Evolutionary conservation across 2,113 vertebrate species (phyloP).

Genomic region (Oxyura jamaicensis): DNA sequence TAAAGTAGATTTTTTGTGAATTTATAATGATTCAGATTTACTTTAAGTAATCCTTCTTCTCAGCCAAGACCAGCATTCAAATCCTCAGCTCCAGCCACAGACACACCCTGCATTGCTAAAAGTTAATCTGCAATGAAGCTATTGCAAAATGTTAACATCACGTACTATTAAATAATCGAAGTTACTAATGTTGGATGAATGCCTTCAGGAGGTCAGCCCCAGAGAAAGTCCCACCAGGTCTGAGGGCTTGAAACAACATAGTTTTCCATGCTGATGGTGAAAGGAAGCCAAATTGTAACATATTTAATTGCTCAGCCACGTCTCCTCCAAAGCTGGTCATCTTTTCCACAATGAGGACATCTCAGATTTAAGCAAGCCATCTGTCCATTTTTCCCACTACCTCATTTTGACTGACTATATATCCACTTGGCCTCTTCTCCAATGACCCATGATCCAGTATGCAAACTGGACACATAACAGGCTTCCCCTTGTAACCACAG

Average conservation of each 20-base stretch:
- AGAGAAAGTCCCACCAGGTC: conserved; percentile 59
- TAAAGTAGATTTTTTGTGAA: not conserved
- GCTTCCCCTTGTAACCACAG: conserved; percentile 16
- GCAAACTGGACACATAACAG: not conserved
- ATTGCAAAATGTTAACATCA: conserved; percentile 44
- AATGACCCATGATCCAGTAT: not conserved
- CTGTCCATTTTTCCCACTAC: conserved; percentile 64
- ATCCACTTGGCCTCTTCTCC: conserved; percentile 18
- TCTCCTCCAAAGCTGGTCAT: conserved; percentile 59
- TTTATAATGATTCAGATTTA: not conserved
- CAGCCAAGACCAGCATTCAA: not conserved
- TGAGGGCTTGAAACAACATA: conserved; percentile 57
- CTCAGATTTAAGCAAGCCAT: conserved; percentile 51
- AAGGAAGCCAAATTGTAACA: conserved; percentile 57
- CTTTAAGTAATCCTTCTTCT: not conserved
- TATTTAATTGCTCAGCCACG: conserved; percentile 50
- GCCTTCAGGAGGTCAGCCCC: conserved; percentile 46
- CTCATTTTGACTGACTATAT: conserved; percentile 30
- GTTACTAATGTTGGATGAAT: conserved; percentile 32
- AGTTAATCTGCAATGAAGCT: not conserved
- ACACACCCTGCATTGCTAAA: conserved; percentile 20
- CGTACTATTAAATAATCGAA: not conserved
- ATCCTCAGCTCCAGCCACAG: conserved; percentile 14
- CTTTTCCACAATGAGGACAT: conserved; percentile 70
- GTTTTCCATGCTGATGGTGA: conserved; percentile 54